Evolutionary conservation across 2,113 vertebrate genomes (phyloP), one percentile per base, ranked within the genome.

Genomic region (Prionailurus viverrinus): DNA sequence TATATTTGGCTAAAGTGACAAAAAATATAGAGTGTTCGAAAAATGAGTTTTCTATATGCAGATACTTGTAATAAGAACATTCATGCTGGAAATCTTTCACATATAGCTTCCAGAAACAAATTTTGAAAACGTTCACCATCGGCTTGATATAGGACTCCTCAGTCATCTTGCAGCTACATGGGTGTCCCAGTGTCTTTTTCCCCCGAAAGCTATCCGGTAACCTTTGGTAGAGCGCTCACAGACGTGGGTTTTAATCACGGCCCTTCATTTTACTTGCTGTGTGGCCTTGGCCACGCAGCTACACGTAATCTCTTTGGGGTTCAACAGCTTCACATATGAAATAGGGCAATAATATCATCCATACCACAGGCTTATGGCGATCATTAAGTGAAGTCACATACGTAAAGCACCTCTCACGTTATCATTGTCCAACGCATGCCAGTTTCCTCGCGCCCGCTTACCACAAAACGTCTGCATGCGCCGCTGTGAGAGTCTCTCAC

Each of bases 51-150:
- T 61, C 86, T 71, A 41, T 80, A 76, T 48, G 6, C 4, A 94
- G 83, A 18, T 48, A 53, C 86, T 89, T 93, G 53, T 87, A 89
- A 92, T 84, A 36, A 78, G 84, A 91, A 89, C 65, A 41, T 23
- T 95, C 45, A 39, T 65, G 4, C 48, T 89, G 41, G 68, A 94
- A 87, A 91, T 53, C n/a, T 95, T 95, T 88, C 55, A 25, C 23
- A 13, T 82, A 79, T 48, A 82, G 7, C 33, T 93, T 53, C 41
- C 89, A 65, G 55, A 66, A 85, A 68, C 18, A 95, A 85, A 74
- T 90, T 61, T 29, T 83, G 41, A 83, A 79, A 69, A 80, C 2
- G 0, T 78, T 95, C 21, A 93, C 66, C 11, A 86, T 83, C 29
- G 89, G 25, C 41, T 94, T 93, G 7, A n/a, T 87, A 10, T 29